Percentiles rank a stretch among this genome's conserved stretches.
These are phyloP conservation scores for Pteropus rufus DNA, from an alignment of 2,797 vertebrate species.

Conservation along the genomic window DNA sequence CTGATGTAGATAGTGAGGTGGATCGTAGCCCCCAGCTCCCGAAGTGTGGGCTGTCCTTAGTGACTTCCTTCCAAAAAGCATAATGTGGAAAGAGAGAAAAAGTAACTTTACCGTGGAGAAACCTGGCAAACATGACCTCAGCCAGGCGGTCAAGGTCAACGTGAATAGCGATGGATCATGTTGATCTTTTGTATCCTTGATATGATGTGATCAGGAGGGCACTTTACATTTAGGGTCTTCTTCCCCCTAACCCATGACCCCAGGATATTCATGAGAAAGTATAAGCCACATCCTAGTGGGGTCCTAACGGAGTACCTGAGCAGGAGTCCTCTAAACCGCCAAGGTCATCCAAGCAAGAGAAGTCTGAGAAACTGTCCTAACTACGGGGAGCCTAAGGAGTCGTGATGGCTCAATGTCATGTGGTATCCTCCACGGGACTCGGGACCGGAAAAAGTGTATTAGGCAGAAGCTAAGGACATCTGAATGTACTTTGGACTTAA, in stretches of 20 bases:
- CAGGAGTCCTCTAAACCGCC: neutral
- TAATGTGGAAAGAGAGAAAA: rapidly evolving
- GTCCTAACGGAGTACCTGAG: neutral
- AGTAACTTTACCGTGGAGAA: neutral
- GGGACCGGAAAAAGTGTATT: neutral
- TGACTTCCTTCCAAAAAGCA: neutral
- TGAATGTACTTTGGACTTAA: neutral
- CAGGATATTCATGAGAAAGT: neutral
- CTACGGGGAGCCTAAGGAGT: no score
- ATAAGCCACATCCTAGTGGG: neutral
- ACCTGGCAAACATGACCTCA: neutral
- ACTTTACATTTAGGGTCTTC: neutral
- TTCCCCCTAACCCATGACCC: neutral
- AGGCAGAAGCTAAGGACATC: neutral
- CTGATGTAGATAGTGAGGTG: no score
- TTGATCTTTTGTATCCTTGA: rapidly evolving
- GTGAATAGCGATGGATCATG: rapidly evolving
- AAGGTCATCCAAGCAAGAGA: neutral
- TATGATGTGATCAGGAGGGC: neutral
- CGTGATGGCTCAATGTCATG: neutral
- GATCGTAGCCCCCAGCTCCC: rapidly evolving
- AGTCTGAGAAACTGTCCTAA: neutral
- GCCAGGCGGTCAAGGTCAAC: neutral
- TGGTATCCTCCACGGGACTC: neutral
- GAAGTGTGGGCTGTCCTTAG: no score